A percentile compares a stretch with the other conserved stretches of the same genome.
Conservation (phyloP, 2,113 vertebrate species). For the Sturnus vulgaris region DNA sequence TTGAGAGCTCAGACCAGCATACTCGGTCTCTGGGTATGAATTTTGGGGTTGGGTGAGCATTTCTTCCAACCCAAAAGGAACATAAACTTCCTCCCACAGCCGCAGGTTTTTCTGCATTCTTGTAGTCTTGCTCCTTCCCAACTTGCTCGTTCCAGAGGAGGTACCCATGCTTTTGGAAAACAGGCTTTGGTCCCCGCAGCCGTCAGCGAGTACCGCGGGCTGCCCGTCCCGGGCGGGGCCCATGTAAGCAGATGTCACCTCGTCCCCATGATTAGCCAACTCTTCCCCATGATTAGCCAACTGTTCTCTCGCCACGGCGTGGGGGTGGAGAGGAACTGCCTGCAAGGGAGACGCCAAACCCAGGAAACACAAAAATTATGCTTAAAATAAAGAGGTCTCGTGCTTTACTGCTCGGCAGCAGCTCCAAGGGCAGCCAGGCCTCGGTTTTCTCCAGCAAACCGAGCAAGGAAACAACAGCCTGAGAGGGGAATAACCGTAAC, state of each 20-base stretch:
- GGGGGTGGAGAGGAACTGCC: neutral
- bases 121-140: neutral
- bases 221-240: accelerated
- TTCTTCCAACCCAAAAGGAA: neutral
- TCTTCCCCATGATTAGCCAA: accelerated
- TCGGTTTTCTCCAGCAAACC: neutral
- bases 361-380: neutral
- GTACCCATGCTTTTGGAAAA: neutral
- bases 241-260: neutral
- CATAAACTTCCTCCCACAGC: neutral
- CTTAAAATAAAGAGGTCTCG: neutral
- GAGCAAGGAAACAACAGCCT: neutral
- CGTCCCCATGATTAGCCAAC: accelerated
- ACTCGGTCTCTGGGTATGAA: accelerated
- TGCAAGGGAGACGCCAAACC: neutral
- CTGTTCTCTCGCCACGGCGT: neutral
- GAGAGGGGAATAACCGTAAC: neutral
- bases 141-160: neutral
- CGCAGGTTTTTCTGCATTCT: accelerated
- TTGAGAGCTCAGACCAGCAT: neutral
- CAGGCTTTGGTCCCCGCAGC: accelerated
- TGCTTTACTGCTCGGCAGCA: neutral
- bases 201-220: accelerated
- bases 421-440: neutral
- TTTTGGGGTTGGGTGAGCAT: neutral